A percentile compares a stretch with the other conserved stretches of the same genome.
Evolutionary conservation across 35 echinoderm and acorn worm genomes (phyloP).

Genomic region (Hemicentrotus pulcherrimus): DNA sequence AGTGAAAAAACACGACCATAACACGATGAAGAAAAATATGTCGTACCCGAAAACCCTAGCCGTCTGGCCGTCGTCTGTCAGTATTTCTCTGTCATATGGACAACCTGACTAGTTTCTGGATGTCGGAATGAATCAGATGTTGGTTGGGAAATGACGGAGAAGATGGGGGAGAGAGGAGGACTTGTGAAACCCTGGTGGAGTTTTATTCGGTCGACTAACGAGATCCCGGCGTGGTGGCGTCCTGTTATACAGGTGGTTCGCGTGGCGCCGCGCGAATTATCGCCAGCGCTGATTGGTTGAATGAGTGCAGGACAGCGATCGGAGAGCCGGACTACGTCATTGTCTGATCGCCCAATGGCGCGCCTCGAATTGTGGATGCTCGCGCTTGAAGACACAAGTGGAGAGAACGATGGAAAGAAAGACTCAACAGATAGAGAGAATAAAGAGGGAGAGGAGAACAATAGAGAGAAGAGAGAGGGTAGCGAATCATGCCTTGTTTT

Average conservation of each 20-base stretch:
- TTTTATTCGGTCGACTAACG: constrained; percentile 26
- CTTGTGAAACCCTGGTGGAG: background rate
- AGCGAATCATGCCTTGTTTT: background rate
- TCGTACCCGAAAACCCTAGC: background rate
- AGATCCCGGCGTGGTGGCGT: background rate
- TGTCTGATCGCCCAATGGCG: background rate
- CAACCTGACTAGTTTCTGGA: background rate
- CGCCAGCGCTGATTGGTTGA: constrained; percentile 37
- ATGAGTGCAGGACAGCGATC: background rate
- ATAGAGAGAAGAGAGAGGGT: background rate
- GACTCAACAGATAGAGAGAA: background rate
- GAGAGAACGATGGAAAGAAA: background rate
- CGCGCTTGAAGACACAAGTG: background rate
- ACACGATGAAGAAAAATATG: constrained; percentile 18
- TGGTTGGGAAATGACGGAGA: constrained; percentile 5
- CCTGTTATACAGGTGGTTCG: constrained; percentile 46
- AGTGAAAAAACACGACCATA: background rate
- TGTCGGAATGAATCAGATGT: constrained; percentile 19
- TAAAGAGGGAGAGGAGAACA: background rate
- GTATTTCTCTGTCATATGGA: constrained; percentile 18
- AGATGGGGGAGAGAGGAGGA: background rate
- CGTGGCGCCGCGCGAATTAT: constrained; percentile 32
- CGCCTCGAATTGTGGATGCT: background rate
- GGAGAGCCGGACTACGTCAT: background rate
- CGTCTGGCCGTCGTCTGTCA: background rate